Conservation (phyloP, 2,113 vertebrate species). For the Fregetta grallaria region DNA sequence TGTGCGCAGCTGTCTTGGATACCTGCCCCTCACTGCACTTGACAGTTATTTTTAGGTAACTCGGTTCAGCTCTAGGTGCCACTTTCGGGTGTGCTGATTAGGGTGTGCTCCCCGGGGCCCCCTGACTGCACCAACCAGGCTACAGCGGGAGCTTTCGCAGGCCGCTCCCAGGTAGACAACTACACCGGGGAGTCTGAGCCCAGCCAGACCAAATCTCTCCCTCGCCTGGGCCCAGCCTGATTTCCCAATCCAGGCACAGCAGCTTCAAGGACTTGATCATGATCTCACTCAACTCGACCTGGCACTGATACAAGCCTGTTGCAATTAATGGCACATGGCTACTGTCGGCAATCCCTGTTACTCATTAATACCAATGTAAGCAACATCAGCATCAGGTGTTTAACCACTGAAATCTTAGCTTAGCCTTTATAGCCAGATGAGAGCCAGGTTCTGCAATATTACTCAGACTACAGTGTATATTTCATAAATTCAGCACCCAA, state of each 20-base stretch:
- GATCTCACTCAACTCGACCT: neutral
- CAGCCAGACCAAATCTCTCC: neutral
- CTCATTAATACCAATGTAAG: constrained; percentile 22
- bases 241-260: neutral
- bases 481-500: neutral
- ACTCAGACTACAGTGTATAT: neutral
- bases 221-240: neutral
- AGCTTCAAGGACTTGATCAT: neutral
- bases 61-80: neutral
- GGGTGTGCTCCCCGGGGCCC: neutral
- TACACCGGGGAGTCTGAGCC: neutral
- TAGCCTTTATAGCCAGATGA: neutral
- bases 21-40: neutral
- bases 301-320: neutral
- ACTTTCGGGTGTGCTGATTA: neutral
- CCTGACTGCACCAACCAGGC: neutral
- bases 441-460: neutral
- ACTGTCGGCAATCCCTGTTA: neutral
- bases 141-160: neutral
- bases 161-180: neutral
- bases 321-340: neutral
- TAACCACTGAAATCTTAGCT: neutral
- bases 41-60: neutral
- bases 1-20: neutral
- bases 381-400: neutral